Evolutionary conservation across 1,140 invertebrate genomes (phyloP).

Genomic region (Yoshiicerus persimilis): DNA sequence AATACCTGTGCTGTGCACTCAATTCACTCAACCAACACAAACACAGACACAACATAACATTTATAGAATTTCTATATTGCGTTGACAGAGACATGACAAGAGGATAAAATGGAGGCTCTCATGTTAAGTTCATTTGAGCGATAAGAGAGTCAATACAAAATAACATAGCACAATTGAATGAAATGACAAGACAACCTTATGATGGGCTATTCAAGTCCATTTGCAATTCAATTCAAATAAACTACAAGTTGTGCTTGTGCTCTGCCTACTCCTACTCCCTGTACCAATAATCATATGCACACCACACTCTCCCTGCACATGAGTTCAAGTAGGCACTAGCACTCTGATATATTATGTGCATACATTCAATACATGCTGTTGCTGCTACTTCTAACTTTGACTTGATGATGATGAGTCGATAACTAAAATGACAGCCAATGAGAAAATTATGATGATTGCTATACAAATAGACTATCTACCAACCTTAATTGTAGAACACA

Average conservation of each 20-base stretch:
- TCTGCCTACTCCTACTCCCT: neutral
- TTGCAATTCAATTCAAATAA: conserved; percentile 17
- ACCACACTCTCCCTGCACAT: neutral
- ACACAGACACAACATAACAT: neutral
- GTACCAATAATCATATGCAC: neutral
- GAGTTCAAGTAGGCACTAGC: too few relatives aligned
- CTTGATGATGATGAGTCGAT: conserved; percentile 6
- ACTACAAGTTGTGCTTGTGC: neutral
- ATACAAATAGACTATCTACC: neutral
- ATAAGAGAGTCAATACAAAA: conserved; percentile 4
- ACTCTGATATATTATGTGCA: neutral
- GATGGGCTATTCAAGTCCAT: neutral
- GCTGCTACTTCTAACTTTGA: neutral
- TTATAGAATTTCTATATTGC: neutral
- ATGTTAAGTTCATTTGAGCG: conserved; percentile 1
- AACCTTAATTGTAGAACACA: neutral
- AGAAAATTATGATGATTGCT: conserved; percentile 18
- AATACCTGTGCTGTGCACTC: neutral
- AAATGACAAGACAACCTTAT: conserved; percentile 3
- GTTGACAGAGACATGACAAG: conserved; percentile 6
- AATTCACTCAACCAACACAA: neutral
- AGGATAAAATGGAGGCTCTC: conserved; percentile 4
- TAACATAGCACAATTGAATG: neutral
- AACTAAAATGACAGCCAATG: neutral
- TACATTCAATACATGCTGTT: neutral